Base-by-base conservation (phyloP, 35 echinoderm and acorn worm genomes). In the Strongylocentrotus purpuratus region DNA sequence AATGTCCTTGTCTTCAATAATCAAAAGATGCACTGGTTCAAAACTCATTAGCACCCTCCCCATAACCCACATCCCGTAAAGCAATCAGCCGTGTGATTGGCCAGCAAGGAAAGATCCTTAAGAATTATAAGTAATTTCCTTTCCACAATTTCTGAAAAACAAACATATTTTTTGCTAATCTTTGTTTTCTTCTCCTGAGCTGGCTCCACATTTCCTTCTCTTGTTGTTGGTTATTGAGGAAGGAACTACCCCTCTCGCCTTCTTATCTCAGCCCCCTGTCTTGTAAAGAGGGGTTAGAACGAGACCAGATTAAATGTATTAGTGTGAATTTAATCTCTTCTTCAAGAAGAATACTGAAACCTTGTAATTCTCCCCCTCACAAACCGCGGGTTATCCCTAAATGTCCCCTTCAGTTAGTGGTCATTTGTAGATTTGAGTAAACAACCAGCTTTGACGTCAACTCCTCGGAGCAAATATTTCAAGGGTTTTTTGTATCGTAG, bases 361-460 rank as follows among this genome's bases (percentile, higher is more conserved):
- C 65, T n/a, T 78, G 65, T 78, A 78, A 78, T 78, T 22, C 65
- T 78, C 20, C 65, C 22, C 65, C 65, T 78, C 28, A 6, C 3
- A 78, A 78, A 28, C 20, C 5, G 5, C 18, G 22, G 50, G 50
- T 55, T 55, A 55, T 12, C 50, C 50, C 50, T 55, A 78, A 22
- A 78, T 28, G 4, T 78, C 65, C 25, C 25, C 65, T 28, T 28
- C 65, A 28, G 65, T 78, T n/a, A n/a, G 65, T 78, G 65, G 65
- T 78, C 28, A 78, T 78, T 78, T 78, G 65, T 78, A 78, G 22
- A 78, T 78, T 78, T 78, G 65, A 78, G 65, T n/a, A 78, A 78
- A 78, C 65, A 78, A n/a, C 65, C 65, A 78, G 65, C 22, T 78
- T 4, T 78, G 4, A 22, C 28, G n/a, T 18, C 61, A n/a, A 78